Base-by-base conservation (phyloP, 2,888 invertebrate species). In the Andrena bucephala region DNA sequence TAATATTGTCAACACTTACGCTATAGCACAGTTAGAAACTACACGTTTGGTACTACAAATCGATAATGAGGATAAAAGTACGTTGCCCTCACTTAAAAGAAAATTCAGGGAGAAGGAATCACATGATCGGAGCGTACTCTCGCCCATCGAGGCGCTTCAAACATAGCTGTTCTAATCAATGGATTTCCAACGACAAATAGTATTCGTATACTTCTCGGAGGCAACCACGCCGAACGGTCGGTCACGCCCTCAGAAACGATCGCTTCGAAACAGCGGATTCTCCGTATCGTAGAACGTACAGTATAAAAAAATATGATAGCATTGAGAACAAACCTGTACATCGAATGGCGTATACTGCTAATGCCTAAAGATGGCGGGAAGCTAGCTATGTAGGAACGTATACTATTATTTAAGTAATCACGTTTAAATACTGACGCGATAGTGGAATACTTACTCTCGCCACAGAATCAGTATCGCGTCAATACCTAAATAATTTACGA, bases 301-400 rank as follows among this genome's bases (percentile, higher is more conserved):
- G 57, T 48, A 57, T 59, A 60, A 76, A 76, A 59, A 78, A 74
- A 66, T 71, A 79, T 31, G 60, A 73, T 85, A 82, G 83, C 90
- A 85, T 87, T 85, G 87, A 82, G 88, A 89, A 88, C 86, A 85
- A 88, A 82, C 88, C 77, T 87, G 77, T 89, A 86, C 81, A 79
- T 84, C 68, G 57, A 52, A 77, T 68, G 81, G 80, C 73, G 72
- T 63, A 81, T 88, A 77, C 66, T 81, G 87, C 81, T 77, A 85
- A 76, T 85, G 73, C 77, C 77, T 88, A 87, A 81, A 81, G 74
- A 89, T 81, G 79, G 83, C 81, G 87, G 79, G 63, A 89, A 89
- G 89, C 89, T 89, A 84, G 81, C 81, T 90, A 86, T 85, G 82
- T 89, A 90, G 89, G 89, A 90, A 89, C 90, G 85, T 90, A 88